A percentile compares a stretch with the other conserved stretches of the same genome.
phyloP scores from a whole-genome alignment of 1,140 invertebrate genomes.

The Saccostrea cuccullata region DNA sequence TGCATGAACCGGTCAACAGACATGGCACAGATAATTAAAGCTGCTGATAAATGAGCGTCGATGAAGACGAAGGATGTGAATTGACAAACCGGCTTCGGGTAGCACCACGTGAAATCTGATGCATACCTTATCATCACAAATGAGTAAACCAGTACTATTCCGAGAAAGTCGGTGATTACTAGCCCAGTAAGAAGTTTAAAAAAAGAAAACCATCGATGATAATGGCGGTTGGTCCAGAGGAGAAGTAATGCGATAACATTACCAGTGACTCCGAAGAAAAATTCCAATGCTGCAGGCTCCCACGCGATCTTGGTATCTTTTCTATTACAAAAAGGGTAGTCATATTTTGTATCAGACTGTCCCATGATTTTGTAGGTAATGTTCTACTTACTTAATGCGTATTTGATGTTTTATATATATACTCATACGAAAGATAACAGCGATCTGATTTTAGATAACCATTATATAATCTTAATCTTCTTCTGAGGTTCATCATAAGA shows the following conservation, averaged over 20 bases:
- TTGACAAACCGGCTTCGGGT: conserved; percentile 5
- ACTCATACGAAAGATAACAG: no score
- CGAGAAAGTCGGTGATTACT: not conserved
- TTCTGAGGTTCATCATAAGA: no score
- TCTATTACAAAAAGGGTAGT: not conserved
- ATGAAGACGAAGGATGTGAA: conserved; percentile 25
- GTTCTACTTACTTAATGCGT: no score
- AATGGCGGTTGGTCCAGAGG: not conserved
- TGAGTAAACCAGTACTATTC: conserved; percentile 24
- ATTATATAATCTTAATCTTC: no score
- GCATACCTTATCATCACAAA: not conserved
- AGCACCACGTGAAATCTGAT: conserved; percentile 29
- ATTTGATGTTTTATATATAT: no score
- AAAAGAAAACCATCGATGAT: not conserved
- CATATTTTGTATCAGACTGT: not conserved
- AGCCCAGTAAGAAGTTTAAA: not conserved
- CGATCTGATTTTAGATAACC: no score
- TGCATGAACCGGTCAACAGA: not conserved
- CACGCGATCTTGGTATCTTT: not conserved
- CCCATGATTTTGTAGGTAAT: no score
- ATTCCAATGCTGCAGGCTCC: not conserved
- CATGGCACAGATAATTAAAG: not conserved
- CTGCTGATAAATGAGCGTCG: not conserved
- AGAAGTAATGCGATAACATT: not conserved
- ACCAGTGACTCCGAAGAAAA: not conserved